Evolutionary conservation across 2,888 invertebrate genomes (phyloP).

Genomic region (Polia nebulosa): DNA sequence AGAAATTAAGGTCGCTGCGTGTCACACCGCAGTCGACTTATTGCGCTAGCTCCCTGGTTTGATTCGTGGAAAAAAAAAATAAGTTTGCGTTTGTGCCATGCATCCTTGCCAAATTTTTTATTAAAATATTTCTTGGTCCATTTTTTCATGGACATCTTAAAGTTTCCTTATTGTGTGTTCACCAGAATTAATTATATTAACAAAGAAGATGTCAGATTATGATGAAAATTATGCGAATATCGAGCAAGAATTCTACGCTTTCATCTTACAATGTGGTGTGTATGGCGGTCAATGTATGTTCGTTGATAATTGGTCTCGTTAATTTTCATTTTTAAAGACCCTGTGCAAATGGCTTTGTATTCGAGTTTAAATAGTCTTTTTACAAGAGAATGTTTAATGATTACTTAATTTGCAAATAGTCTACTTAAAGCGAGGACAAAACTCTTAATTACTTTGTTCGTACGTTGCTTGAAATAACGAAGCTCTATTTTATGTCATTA

Average conservation of each 20-base stretch:
- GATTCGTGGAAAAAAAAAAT: not conserved
- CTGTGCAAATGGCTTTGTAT: slow-evolving; percentile 40
- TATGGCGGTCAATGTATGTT: slow-evolving; percentile 25
- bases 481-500: slow-evolving; percentile 18
- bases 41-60: not conserved
- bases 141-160: not conserved
- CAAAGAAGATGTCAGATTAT: not conserved
- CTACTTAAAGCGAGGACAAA: slow-evolving; percentile 11
- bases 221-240: not conserved
- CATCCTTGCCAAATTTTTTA: not conserved
- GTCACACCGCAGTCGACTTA: slow-evolving; percentile 44
- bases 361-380: slow-evolving; percentile 31
- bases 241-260: not conserved
- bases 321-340: slow-evolving; percentile 57
- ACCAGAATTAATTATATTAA: too few species aligned
- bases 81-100: too few species aligned
- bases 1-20: slow-evolving; percentile 49
- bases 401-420: slow-evolving; percentile 46
- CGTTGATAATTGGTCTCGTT: slow-evolving; percentile 56
- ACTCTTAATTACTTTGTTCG: slow-evolving; percentile 35
- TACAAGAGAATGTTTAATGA: slow-evolving; percentile 35
- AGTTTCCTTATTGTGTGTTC: not conserved
- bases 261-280: slow-evolving; percentile 30
- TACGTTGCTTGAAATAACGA: not conserved
- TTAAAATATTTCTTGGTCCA: not conserved